Evolutionary conservation across 2,113 vertebrate species (phyloP), one percentile per base, ranked within the genome.

Genomic region (Vidua chalybeata): DNA sequence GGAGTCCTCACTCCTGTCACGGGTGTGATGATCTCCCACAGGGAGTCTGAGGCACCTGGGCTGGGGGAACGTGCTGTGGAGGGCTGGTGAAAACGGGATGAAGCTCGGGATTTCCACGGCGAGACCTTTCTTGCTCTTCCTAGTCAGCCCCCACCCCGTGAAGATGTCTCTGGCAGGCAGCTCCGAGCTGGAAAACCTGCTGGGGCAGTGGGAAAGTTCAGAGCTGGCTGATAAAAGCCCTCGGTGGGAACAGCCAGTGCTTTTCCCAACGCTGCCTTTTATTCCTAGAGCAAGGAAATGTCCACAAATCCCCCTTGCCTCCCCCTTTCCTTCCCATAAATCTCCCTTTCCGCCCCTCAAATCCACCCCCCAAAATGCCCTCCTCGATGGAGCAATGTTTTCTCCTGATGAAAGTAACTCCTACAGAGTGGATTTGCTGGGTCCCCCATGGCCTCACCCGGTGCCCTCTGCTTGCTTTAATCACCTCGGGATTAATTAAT

Each of bases 371-470:
- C 19, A 28, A 7, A 58, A 66, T 0, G 2, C 28, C 23, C 33
- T 52, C 61, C 35, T 35, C 35, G 43, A 9, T 5, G 3, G 12
- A 62, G 30, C 1, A 1, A 10, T 37, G 17, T 54, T 83, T 91
- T 64, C 22, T 10, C 10, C 10, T 33, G 48, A 24, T 28, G 7
- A 31, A 51, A 81, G 31, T 11, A 37, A 41, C 30, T 55, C n/a
- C 17, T 5, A 2, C 16, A 0, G 18, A 6, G n/a, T 0, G 1
- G 35, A 2, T 46, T 81, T 77, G 12, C 46, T 1, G 3, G 43
- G 24, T 58, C 23, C n/a, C 3, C 13, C 3, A 0, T 7, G 41
- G 68, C 61, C 19, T 86, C 13, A 0, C 35, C 51, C 6, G 0
- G 9, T 0, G 0, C 20, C 4, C 49, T 49, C 37, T 3, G 7